These are phyloP conservation scores for Barypeithes pellucidus DNA, from an alignment of 2,888 invertebrate species.

Conservation along the genomic window DNA sequence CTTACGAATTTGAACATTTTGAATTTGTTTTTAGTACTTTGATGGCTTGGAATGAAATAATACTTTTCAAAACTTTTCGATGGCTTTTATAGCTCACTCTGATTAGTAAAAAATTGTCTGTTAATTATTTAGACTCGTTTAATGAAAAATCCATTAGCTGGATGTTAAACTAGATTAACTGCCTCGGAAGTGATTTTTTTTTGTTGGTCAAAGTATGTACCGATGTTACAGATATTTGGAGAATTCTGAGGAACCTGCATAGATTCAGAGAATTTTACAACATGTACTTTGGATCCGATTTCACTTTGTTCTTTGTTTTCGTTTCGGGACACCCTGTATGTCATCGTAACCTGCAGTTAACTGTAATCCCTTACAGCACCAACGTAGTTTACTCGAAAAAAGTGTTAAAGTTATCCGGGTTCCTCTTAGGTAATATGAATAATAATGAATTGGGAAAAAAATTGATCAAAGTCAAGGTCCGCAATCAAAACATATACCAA, in stretches of 20 bases:
- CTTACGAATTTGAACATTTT: conserved; percentile 48
- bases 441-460: not conserved
- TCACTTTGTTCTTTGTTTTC: no score
- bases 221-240: no score
- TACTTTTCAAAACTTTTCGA: not conserved
- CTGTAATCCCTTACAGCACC: no score
- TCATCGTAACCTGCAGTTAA: no score
- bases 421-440: not conserved
- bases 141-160: conserved; percentile 15
- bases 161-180: not conserved
- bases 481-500: not conserved
- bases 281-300: no score
- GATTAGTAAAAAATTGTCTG: not conserved
- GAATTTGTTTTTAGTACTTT: conserved; percentile 25
- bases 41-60: conserved; percentile 18
- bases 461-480: conserved; percentile 4
- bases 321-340: no score
- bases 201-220: no score
- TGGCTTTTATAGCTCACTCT: conserved; percentile 9
- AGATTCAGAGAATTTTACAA: no score
- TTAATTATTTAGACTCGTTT: conserved; percentile 1
- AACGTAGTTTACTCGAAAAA: not conserved
- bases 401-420: not conserved
- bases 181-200: not conserved
- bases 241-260: no score